phyloP scores from a whole-genome alignment of 2,888 invertebrate species.

The Trichacis sp. region DNA sequence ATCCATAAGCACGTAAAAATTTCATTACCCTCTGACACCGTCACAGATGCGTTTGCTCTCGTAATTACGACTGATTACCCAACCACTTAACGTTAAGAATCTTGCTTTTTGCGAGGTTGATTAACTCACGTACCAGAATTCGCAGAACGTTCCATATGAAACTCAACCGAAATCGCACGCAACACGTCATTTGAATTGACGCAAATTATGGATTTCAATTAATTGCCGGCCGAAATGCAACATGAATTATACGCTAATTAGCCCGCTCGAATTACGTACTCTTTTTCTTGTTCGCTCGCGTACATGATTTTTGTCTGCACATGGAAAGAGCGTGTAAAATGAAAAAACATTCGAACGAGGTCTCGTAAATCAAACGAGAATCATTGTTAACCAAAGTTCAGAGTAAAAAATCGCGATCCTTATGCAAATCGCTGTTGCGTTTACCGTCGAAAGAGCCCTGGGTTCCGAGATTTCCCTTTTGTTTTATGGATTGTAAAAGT shows the following conservation, averaged over 20 bases:
- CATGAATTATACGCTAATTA: not conserved
- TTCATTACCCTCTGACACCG: slow-evolving; percentile 45
- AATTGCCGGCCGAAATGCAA: not conserved
- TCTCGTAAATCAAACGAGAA: slow-evolving; percentile 56
- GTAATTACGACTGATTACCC: slow-evolving; percentile 63
- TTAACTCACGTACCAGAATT: slow-evolving; percentile 36
- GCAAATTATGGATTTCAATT: slow-evolving; percentile 3
- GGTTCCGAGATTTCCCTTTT: too few species aligned
- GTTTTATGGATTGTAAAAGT: too few species aligned
- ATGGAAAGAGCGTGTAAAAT: too few species aligned
- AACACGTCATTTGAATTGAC: not conserved
- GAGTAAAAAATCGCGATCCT: slow-evolving; percentile 43
- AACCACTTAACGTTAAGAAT: slow-evolving; percentile 47
- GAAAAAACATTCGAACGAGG: slow-evolving; percentile 33
- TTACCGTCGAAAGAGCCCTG: too few species aligned
- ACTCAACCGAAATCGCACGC: slow-evolving; percentile 8
- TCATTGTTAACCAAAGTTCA: slow-evolving; percentile 54
- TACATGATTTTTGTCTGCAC: too few species aligned
- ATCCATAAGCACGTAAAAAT: slow-evolving; percentile 42
- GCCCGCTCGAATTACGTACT: too few species aligned
- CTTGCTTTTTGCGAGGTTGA: slow-evolving; percentile 33
- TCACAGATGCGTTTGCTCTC: slow-evolving; percentile 39
- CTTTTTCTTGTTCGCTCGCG: not conserved
- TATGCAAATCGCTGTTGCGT: slow-evolving; percentile 12
- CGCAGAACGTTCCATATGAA: too few species aligned